Conservation (phyloP, 2,888 invertebrate genomes). For the Thalpophila matura region DNA sequence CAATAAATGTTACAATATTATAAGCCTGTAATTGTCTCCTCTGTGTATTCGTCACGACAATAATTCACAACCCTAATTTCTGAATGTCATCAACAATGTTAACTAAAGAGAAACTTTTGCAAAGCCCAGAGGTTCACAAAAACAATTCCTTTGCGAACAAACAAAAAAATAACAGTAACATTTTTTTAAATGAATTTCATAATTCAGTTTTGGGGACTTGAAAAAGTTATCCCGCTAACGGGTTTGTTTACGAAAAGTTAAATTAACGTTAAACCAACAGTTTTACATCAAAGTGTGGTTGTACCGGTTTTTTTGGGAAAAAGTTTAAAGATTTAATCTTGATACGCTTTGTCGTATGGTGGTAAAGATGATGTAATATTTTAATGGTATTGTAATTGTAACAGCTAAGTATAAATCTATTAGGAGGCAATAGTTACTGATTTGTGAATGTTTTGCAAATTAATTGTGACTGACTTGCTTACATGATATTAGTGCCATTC, state of each 20-base stretch:
- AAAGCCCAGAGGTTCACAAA: slow-evolving; percentile 41
- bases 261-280: slow-evolving; percentile 68
- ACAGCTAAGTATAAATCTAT: too few species aligned
- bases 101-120: slow-evolving; percentile 40
- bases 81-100: slow-evolving; percentile 34
- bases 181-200: slow-evolving; percentile 74
- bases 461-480: too few species aligned
- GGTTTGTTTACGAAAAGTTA: slow-evolving; percentile 75
- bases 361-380: not conserved
- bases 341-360: not conserved
- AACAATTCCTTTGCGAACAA: slow-evolving; percentile 65
- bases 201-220: slow-evolving; percentile 72
- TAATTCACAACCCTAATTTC: slow-evolving; percentile 11
- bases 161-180: slow-evolving; percentile 60
- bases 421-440: too few species aligned
- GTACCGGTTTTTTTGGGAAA: not conserved
- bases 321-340: slow-evolving; percentile 2
- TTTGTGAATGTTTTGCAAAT: too few species aligned
- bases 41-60: too few species aligned
- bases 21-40: too few species aligned
- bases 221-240: slow-evolving; percentile 63
- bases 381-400: too few species aligned
- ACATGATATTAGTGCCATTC: too few species aligned
- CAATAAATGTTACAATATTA: too few species aligned
- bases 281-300: slow-evolving; percentile 49